These are phyloP conservation scores for Rhineura floridana DNA, from an alignment of 2,113 vertebrate genomes.

Conservation along the genomic window DNA sequence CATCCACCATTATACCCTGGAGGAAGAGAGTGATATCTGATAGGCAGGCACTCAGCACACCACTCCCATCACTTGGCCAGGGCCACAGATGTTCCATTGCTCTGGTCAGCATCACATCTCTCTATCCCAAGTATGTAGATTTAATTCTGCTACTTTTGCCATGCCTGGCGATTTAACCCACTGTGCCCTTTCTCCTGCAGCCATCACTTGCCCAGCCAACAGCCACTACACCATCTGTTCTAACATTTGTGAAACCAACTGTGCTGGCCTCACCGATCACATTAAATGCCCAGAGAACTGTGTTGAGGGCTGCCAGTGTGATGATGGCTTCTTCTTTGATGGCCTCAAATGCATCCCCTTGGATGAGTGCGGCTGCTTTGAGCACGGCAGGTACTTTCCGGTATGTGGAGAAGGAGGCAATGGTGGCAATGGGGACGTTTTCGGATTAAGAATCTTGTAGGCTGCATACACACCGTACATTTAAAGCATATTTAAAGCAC, in stretches of 20 bases:
- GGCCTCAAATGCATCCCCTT: slow-evolving; percentile 72
- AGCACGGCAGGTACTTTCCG: slow-evolving; percentile 71
- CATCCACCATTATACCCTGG: not conserved
- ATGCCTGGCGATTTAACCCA: not conserved
- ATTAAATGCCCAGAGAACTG: slow-evolving; percentile 66
- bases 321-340: slow-evolving; percentile 70
- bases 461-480: too few relatives aligned
- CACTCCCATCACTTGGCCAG: not conserved
- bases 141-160: not conserved
- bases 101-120: not conserved
- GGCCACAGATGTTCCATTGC: not conserved
- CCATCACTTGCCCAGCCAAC: slow-evolving; percentile 71
- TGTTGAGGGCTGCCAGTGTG: slow-evolving; percentile 82
- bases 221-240: slow-evolving; percentile 82
- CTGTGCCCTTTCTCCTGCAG: slow-evolving; percentile 42
- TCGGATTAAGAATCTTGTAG: too few relatives aligned
- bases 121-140: not conserved
- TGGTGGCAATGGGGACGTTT: not conserved
- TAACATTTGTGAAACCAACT: slow-evolving; percentile 71
- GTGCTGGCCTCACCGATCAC: slow-evolving; percentile 61
- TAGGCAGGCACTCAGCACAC: not conserved
- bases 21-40: not conserved
- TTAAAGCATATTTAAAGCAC: too few relatives aligned
- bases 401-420: not conserved
- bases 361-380: slow-evolving; percentile 80